phyloP scores from a whole-genome alignment of 2,797 vertebrate genomes.

The Chiloscyllium punctatum region DNA sequence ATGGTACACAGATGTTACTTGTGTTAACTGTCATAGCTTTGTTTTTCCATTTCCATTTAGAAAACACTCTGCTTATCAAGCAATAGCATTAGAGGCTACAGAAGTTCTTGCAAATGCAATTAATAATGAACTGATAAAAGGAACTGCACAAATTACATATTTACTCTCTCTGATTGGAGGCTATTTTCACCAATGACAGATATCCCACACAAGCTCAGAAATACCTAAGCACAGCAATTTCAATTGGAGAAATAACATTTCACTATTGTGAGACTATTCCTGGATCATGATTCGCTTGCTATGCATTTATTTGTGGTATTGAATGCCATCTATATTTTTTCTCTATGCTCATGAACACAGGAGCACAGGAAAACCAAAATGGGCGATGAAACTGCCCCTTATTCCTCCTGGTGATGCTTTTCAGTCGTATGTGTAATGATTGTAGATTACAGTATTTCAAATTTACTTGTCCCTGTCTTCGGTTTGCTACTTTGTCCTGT shows the following conservation, averaged over 20 bases:
- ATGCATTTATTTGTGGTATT: background rate
- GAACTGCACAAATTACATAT: slow-evolving; percentile 11
- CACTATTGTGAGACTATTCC: background rate
- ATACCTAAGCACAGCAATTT: background rate
- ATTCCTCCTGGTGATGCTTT: no score
- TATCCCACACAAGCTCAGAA: no score
- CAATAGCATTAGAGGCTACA: slow-evolving; percentile 70
- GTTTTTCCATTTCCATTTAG: slow-evolving; percentile 76
- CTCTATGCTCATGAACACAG: background rate
- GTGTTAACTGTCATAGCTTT: slow-evolving; percentile 71
- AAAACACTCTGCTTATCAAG: slow-evolving; percentile 70
- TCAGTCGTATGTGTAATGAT: background rate
- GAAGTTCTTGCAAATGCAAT: slow-evolving; percentile 53
- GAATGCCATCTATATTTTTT: background rate
- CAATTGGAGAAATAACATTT: background rate
- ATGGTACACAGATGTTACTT: slow-evolving; percentile 86
- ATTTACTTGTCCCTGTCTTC: background rate
- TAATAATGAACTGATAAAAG: slow-evolving; percentile 33
- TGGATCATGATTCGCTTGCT: background rate
- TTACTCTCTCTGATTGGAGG: background rate
- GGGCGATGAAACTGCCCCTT: background rate
- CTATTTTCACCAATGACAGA: background rate
- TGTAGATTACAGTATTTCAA: background rate
- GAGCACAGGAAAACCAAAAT: background rate
- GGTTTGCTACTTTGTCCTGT: background rate